Evolutionary conservation across 2,797 vertebrate species (phyloP), one percentile per base, ranked within the genome.

Genomic region (Sphaeramia orbicularis): DNA sequence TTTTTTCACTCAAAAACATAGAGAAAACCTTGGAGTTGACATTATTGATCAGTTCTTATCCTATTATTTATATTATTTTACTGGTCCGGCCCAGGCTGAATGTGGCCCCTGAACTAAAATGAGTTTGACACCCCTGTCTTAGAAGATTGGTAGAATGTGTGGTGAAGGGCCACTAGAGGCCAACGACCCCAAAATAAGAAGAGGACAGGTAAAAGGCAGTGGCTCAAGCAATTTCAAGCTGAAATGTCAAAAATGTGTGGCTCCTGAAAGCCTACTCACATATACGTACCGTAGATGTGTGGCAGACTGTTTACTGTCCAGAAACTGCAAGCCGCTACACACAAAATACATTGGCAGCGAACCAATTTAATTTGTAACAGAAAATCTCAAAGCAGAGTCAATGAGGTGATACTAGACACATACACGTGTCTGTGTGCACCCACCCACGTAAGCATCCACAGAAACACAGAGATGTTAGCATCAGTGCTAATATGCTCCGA

Each of bases 321-420:
- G 41, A 51, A 67, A 70, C 45, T 16, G 30, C 12, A 63, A 8
- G 21, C 42, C 48, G 44, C 32, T 56, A 68, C 40, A 52, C 59
- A 15, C 42, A 5, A 52, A 11, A 59, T 58, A 45, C 9, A 76
- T 41, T 41, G 30, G 27, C 50, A 56, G 36, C 52, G 35, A 77
- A 78, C 56, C 42, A 73, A 64, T 56, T 40, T 74, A 10, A 84
- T 78, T 66, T 80, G 36, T 50, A 68, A n/a, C 27, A 42, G 24
- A 27, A 61, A 69, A 35, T 66, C 67, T 71, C 44, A 78, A 78
- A 81, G 56, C 58, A 63, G 45, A 86, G 49, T 71, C 70, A 81
- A 59, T 84, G 55, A 78, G 44, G 59, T 78, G 77, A 78, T 43
- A 42, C 40, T 12, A 45, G 42, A 61, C 44, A 37, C 57, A 65